Evolutionary conservation across 2,888 invertebrate species (phyloP).

Genomic region (Zaprionus bogoriensis): DNA sequence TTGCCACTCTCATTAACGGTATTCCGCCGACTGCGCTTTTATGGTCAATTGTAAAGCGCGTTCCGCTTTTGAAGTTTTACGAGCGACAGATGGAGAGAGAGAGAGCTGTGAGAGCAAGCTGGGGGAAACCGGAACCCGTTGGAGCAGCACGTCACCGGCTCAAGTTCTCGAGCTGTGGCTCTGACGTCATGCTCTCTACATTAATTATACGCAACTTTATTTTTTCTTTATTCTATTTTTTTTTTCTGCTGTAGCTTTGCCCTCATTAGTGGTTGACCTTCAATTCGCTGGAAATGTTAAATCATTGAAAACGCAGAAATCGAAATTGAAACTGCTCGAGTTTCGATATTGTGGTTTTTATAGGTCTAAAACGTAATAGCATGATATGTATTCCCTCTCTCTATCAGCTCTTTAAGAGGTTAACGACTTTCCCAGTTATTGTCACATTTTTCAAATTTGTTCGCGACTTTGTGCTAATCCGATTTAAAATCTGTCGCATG

Average conservation of each 20-base stretch:
- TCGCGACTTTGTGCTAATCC: neutral
- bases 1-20: slow-evolving; percentile 55
- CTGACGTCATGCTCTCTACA: slow-evolving; percentile 49
- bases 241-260: slow-evolving; percentile 12
- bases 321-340: slow-evolving; percentile 15
- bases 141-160: slow-evolving; percentile 11
- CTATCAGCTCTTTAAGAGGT: no score
- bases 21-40: slow-evolving; percentile 37
- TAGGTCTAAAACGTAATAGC: no score
- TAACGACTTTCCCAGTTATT: neutral
- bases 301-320: slow-evolving; percentile 31
- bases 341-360: slow-evolving; percentile 32
- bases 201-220: slow-evolving; percentile 42
- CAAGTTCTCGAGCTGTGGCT: slow-evolving; percentile 24
- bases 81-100: neutral
- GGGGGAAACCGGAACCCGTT: slow-evolving; percentile 39
- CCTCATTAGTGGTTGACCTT: slow-evolving; percentile 63
- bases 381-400: no score
- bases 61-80: slow-evolving; percentile 59
- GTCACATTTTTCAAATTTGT: neutral
- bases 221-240: neutral
- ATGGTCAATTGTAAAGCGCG: slow-evolving; percentile 54
- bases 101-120: neutral
- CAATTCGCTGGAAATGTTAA: slow-evolving; percentile 44
- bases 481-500: neutral